Conservation (phyloP, 2,888 invertebrate species). For the Acrocera orbiculus region DNA sequence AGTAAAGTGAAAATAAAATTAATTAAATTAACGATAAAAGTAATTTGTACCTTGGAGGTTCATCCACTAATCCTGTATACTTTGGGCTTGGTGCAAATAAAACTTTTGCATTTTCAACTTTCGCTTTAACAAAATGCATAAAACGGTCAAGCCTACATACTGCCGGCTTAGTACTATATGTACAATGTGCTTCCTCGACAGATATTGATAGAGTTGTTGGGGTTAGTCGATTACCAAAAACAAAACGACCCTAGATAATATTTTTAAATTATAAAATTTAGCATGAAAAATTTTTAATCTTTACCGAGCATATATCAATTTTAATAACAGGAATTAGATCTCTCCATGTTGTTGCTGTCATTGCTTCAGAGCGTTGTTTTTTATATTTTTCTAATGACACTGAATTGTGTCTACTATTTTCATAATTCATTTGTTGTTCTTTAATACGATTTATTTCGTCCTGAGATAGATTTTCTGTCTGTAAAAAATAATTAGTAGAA, state of each 20-base stretch:
- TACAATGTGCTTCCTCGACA: slow-evolving; percentile 85
- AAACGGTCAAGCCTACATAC: slow-evolving; percentile 84
- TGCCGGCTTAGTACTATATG: slow-evolving; percentile 89
- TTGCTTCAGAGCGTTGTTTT: slow-evolving; percentile 53
- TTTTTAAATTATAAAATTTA: not conserved
- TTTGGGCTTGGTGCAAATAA: slow-evolving; percentile 93
- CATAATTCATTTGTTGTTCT: slow-evolving; percentile 41
- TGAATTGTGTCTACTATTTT: slow-evolving; percentile 39
- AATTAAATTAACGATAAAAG: not conserved
- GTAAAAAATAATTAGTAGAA: slow-evolving; percentile 1
- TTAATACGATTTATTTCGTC: slow-evolving; percentile 38
- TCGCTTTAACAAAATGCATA: slow-evolving; percentile 90
- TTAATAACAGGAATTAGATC: slow-evolving; percentile 94
- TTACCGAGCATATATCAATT: slow-evolving; percentile 71
- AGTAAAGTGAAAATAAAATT: too few relatives aligned
- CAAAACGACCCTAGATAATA: slow-evolving; percentile 55
- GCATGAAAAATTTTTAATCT: slow-evolving; percentile 16
- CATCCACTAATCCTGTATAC: slow-evolving; percentile 82
- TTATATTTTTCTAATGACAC: slow-evolving; percentile 24
- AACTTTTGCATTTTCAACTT: slow-evolving; percentile 88
- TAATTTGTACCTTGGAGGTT: slow-evolving; percentile 52
- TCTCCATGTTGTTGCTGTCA: slow-evolving; percentile 79
- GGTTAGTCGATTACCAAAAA: slow-evolving; percentile 87
- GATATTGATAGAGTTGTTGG: slow-evolving; percentile 85
- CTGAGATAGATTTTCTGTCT: slow-evolving; percentile 37